Evolutionary conservation across 2,113 vertebrate species (phyloP).

Genomic region (Centropus unirufus): DNA sequence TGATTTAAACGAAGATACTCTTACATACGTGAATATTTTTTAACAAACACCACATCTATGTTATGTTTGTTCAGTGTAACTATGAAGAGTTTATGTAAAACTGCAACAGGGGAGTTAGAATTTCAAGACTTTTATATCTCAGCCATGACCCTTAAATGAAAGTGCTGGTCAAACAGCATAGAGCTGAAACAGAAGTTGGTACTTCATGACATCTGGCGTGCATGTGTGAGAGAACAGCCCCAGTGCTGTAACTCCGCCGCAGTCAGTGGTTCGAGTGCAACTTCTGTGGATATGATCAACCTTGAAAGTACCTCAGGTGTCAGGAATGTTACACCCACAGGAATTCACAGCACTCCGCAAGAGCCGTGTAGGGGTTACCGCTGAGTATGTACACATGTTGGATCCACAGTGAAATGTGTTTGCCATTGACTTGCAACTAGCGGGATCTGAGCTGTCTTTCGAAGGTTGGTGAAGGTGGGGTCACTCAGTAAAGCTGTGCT

Average conservation of each 20-base stretch:
- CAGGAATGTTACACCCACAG: background rate
- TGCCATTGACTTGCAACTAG: background rate
- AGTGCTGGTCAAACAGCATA: background rate
- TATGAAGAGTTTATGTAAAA: background rate
- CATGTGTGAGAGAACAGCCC: background rate
- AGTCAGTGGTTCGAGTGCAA: background rate
- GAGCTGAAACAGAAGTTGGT: background rate
- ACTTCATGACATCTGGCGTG: background rate
- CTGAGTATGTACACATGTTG: background rate
- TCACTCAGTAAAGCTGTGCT: background rate
- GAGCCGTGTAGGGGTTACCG: background rate
- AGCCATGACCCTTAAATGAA: background rate
- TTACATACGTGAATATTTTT: background rate
- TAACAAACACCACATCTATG: background rate
- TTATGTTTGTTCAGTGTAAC: background rate
- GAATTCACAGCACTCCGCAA: background rate
- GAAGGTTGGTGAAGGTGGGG: background rate
- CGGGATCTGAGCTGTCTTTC: background rate
- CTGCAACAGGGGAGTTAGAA: background rate
- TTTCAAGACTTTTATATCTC: background rate
- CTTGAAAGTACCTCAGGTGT: background rate
- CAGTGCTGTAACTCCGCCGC: background rate
- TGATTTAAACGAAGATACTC: background rate
- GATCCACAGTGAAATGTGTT: background rate
- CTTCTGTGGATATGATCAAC: background rate